Evolutionary conservation across 2,888 invertebrate genomes (phyloP).

Genomic region (Drosophila sordidula): DNA sequence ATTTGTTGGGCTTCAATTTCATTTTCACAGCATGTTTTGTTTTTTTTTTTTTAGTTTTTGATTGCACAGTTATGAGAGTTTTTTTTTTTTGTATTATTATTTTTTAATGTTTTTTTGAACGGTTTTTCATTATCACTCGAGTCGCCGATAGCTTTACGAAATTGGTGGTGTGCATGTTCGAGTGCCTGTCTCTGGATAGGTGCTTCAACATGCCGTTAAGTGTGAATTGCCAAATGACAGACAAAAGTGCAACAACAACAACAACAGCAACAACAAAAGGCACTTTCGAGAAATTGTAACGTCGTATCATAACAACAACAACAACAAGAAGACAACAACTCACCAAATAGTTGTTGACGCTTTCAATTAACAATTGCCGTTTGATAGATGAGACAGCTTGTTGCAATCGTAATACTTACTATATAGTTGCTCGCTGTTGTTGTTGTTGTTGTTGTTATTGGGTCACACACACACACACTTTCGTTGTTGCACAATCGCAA

Average conservation of each 20-base stretch:
- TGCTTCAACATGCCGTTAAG: conserved; percentile 59
- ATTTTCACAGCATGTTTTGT: conserved; percentile 13
- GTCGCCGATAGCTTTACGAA: conserved; percentile 41
- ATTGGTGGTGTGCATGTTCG: conserved; percentile 48
- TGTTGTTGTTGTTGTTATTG: conserved; percentile 28
- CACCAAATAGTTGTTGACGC: conserved; percentile 61
- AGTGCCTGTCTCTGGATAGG: conserved; percentile 35
- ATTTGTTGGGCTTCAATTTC: conserved; percentile 18
- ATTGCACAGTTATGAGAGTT: conserved; percentile 9
- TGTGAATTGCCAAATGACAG: conserved; percentile 68
- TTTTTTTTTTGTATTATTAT: conserved; percentile 2
- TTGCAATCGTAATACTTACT: conserved; percentile 39
- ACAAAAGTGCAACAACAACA: conserved; percentile 31
- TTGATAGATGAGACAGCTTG: conserved; percentile 58
- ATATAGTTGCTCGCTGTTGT: conserved; percentile 8
- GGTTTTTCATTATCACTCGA: conserved; percentile 49
- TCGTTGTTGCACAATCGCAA: conserved; percentile 32
- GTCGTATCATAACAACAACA: conserved; percentile 12
- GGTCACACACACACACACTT: conserved; percentile 33
- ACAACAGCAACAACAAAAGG: conserved; percentile 32
- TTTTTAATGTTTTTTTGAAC: conserved; percentile 28
- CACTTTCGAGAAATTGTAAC: conserved; percentile 47
- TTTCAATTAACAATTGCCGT: conserved; percentile 74
- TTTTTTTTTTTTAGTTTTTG: conserved; percentile 1
- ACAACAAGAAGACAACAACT: conserved; percentile 4